Evolutionary conservation across 2,797 vertebrate species (phyloP).

Genomic region (Paramormyrops hopkinsi): DNA sequence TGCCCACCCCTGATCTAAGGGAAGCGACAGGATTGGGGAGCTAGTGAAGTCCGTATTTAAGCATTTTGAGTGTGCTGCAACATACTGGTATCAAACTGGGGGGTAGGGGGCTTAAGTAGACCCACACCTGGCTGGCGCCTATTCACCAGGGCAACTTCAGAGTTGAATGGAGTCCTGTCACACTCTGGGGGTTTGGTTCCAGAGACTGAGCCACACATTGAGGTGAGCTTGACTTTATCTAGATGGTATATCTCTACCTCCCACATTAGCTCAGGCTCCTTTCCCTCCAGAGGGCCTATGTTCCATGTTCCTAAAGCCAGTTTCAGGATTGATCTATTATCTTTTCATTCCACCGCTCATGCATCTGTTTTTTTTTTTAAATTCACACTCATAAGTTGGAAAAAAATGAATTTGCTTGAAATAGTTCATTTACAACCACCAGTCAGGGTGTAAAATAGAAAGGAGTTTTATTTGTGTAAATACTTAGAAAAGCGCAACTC

Average conservation of each 20-base stretch:
- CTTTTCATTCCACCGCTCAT: not conserved
- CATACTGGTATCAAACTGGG: not conserved
- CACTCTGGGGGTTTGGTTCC: not conserved
- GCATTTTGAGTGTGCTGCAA: not conserved
- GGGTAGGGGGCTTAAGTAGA: not conserved
- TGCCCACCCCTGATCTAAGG: not conserved
- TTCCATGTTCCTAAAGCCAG: not conserved
- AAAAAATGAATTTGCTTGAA: not conserved
- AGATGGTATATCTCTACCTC: not conserved
- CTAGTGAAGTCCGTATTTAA: not conserved
- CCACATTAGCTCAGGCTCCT: not conserved
- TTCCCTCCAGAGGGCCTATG: not conserved
- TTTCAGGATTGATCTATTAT: not conserved
- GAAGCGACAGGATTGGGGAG: not conserved
- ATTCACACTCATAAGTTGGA: not conserved
- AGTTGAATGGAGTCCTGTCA: not conserved
- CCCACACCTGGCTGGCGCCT: not conserved
- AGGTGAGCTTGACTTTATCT: not conserved
- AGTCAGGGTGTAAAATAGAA: conserved; percentile 91
- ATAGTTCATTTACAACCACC: conserved; percentile 56
- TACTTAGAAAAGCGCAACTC: conserved; percentile 91
- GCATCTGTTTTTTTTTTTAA: not conserved
- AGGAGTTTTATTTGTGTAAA: conserved; percentile 85
- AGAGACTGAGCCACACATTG: not conserved
- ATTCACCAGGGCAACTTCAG: not conserved